phyloP scores from a whole-genome alignment of 2,888 invertebrate genomes.

The Ypsolopha scabrella region DNA sequence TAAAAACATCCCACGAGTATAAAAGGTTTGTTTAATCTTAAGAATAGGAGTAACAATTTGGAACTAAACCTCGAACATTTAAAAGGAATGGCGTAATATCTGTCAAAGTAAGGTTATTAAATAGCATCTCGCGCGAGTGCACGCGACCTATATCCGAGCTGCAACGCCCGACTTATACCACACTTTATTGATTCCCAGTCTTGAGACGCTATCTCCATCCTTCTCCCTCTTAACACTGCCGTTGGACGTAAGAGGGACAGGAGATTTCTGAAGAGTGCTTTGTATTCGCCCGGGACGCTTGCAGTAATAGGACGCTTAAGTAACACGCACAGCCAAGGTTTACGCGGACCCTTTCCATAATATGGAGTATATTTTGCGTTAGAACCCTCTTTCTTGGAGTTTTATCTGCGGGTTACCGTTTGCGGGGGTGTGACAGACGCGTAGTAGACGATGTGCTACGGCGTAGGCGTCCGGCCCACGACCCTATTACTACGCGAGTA shows the following conservation, averaged over 20 bases:
- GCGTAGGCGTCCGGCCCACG: background rate
- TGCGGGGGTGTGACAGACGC: conserved; percentile 1
- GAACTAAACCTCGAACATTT: conserved; percentile 6
- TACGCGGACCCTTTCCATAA: conserved; percentile 27
- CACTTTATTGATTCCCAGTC: conserved; percentile 72
- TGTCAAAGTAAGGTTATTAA: conserved; percentile 57
- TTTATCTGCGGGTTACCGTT: conserved; percentile 13
- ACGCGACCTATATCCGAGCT: conserved; percentile 63
- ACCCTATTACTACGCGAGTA: too few relatives aligned
- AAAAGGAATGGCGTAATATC: conserved; percentile 35
- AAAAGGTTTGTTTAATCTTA: too few relatives aligned
- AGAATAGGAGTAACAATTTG: too few relatives aligned
- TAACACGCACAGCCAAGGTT: conserved; percentile 40
- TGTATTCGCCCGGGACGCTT: conserved; percentile 55
- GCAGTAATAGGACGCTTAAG: conserved; percentile 46
- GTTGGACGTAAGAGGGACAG: conserved; percentile 19
- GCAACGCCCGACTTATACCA: conserved; percentile 61
- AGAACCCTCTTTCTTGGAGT: conserved; percentile 11
- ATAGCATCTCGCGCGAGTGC: conserved; percentile 43
- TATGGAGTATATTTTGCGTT: conserved; percentile 16
- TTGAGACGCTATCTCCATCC: conserved; percentile 59
- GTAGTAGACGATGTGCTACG: background rate
- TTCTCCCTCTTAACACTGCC: conserved; percentile 29
- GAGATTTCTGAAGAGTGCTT: conserved; percentile 43
- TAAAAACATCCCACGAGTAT: too few relatives aligned